Percentiles rank a stretch among this genome's conserved stretches.
These are phyloP conservation scores for Scelioninae gen. 1 DNA, from an alignment of 2,888 invertebrate genomes.

Conservation along the genomic window DNA sequence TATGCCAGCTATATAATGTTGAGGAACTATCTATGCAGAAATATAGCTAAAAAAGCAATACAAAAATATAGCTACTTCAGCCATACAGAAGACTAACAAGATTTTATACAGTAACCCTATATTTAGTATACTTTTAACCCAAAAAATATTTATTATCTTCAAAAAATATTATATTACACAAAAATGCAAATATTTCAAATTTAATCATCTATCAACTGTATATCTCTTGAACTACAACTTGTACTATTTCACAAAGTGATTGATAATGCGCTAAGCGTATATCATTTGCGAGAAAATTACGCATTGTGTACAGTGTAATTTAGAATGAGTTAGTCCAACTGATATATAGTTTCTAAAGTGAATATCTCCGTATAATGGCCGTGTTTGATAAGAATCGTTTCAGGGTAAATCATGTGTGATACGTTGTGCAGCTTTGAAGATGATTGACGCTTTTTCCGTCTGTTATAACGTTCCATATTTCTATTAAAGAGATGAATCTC, in stretches of 20 bases:
- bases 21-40: too few species aligned
- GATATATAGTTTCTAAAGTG: constrained; percentile 55
- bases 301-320: constrained; percentile 23
- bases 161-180: background rate
- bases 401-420: constrained; percentile 44
- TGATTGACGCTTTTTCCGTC: constrained; percentile 27
- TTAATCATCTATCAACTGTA: background rate
- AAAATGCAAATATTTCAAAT: background rate
- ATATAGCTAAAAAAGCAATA: too few species aligned
- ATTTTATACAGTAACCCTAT: too few species aligned
- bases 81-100: too few species aligned
- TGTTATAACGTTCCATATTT: background rate
- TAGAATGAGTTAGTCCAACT: constrained; percentile 40
- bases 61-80: too few species aligned
- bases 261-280: constrained; percentile 32
- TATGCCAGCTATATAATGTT: too few species aligned
- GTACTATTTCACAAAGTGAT: constrained; percentile 9
- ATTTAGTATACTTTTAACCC: too few species aligned
- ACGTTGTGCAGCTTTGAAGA: background rate
- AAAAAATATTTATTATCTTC: too few species aligned
- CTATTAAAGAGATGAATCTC: too few species aligned
- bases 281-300: constrained; percentile 36
- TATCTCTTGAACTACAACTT: background rate
- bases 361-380: constrained; percentile 44
- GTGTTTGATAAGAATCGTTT: constrained; percentile 49